A percentile compares a stretch with the other conserved stretches of the same genome.
phyloP scores from a whole-genome alignment of 1,140 invertebrate species.

The Drosophila busckii region DNA sequence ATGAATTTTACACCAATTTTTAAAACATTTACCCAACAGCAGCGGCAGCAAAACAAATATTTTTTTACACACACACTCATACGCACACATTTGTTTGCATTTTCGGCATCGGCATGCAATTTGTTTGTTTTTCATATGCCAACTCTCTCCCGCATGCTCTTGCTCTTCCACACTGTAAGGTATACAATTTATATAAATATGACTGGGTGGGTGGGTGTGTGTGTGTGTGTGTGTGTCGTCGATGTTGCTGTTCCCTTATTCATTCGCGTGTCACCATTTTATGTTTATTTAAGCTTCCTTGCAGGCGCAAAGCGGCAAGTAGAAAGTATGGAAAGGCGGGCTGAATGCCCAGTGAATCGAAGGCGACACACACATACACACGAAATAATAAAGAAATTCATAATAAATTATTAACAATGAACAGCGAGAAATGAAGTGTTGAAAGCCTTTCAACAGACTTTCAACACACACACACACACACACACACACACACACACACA shows the following conservation, averaged over 20 bases:
- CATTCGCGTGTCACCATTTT: constrained; percentile 59
- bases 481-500: neutral
- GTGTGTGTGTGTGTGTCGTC: constrained; percentile 30
- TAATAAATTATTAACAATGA: constrained; percentile 55
- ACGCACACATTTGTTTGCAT: constrained; percentile 32
- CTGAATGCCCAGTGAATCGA: constrained; percentile 19
- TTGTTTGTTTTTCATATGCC: constrained; percentile 55
- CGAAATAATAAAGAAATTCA: constrained; percentile 53
- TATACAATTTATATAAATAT: constrained; percentile 36
- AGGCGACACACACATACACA: constrained; percentile 14
- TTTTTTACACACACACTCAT: constrained; percentile 25
- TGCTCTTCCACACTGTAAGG: too few species aligned
- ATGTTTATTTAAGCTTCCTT: constrained; percentile 72
- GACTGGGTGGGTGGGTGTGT: too few species aligned
- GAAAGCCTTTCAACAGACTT: constrained; percentile 27
- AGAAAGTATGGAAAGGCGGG: neutral
- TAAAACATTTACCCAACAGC: constrained; percentile 43
- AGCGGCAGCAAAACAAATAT: constrained; percentile 21
- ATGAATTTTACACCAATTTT: constrained; percentile 76
- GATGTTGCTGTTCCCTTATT: constrained; percentile 38
- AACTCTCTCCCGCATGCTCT: too few species aligned
- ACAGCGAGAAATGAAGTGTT: constrained; percentile 9
- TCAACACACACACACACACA: constrained; percentile 5
- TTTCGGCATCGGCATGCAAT: constrained; percentile 66
- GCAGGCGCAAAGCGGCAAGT: constrained; percentile 42